Evolutionary conservation across 2,797 vertebrate species (phyloP).

Genomic region (Macropodus opercularis): DNA sequence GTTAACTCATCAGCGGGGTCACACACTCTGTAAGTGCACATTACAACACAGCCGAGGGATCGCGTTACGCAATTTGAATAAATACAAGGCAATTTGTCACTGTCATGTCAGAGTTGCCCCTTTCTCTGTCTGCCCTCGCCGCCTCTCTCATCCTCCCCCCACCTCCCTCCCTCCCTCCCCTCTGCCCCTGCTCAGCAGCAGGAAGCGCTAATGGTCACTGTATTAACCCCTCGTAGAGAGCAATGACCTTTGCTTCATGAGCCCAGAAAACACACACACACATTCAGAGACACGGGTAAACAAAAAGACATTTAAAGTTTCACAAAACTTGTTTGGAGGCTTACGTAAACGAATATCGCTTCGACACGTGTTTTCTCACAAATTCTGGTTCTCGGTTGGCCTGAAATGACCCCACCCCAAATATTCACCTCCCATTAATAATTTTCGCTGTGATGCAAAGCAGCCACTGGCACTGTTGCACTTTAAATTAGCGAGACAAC

Average conservation of each 20-base stretch:
- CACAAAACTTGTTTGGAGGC: not conserved
- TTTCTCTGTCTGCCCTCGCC: slow-evolving; percentile 57
- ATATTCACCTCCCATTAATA: no score
- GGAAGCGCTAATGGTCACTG: slow-evolving; percentile 90
- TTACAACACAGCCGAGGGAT: slow-evolving; percentile 89
- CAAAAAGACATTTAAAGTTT: not conserved
- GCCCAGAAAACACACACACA: slow-evolving; percentile 50
- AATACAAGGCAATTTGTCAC: slow-evolving; percentile 97
- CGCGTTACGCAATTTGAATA: slow-evolving; percentile 95
- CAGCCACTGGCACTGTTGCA: no score
- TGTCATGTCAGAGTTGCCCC: slow-evolving; percentile 88
- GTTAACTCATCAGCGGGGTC: slow-evolving; percentile 88
- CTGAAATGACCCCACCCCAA: no score
- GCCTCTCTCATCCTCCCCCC: slow-evolving; percentile 54
- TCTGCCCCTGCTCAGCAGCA: slow-evolving; percentile 77
- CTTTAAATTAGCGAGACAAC: no score
- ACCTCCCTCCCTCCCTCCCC: slow-evolving; percentile 49
- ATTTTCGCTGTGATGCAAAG: no score
- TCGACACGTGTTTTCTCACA: no score
- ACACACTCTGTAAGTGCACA: slow-evolving; percentile 87
- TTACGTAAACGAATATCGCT: no score
- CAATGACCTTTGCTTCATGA: slow-evolving; percentile 78
- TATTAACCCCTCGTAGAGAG: slow-evolving; percentile 86
- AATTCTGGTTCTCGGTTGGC: no score
- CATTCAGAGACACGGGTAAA: not conserved